These are phyloP conservation scores for Keiferia lycopersicella DNA, from an alignment of 2,888 invertebrate genomes.

Conservation along the genomic window DNA sequence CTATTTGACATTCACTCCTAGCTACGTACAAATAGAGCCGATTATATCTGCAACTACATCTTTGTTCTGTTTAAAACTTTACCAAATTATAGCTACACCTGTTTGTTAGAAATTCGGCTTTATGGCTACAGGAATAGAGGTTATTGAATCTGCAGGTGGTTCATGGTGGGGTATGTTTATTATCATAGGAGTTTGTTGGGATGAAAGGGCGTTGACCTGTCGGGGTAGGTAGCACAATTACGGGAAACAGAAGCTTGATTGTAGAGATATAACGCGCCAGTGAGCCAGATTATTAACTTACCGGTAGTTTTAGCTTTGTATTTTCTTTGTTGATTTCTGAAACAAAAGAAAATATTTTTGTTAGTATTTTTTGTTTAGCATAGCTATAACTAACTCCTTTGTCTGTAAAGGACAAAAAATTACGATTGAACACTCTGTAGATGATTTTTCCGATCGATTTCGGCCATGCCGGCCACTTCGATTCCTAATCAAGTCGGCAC, in stretches of 20 bases:
- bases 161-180: slow-evolving; percentile 46
- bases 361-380: background rate
- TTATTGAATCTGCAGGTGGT: slow-evolving; percentile 9
- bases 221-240: slow-evolving; percentile 24
- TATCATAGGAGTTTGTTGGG: slow-evolving; percentile 44
- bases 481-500: too few species aligned
- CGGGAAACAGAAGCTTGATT: background rate
- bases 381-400: background rate
- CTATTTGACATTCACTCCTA: slow-evolving; percentile 37
- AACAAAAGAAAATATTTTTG: background rate
- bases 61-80: slow-evolving; percentile 37
- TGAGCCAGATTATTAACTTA: background rate
- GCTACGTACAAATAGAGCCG: slow-evolving; percentile 32
- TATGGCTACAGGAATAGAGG: too few species aligned
- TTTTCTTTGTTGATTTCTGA: slow-evolving; percentile 1
- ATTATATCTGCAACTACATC: background rate
- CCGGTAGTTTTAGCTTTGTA: background rate
- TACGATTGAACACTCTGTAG: too few species aligned
- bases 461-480: too few species aligned
- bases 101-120: background rate
- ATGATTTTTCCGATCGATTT: too few species aligned
- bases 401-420: too few species aligned
- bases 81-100: slow-evolving; percentile 32
- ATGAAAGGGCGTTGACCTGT: slow-evolving; percentile 44
- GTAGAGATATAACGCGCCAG: background rate